Conservation (phyloP, 2,888 invertebrate species). For the Phalangium opilio region DNA sequence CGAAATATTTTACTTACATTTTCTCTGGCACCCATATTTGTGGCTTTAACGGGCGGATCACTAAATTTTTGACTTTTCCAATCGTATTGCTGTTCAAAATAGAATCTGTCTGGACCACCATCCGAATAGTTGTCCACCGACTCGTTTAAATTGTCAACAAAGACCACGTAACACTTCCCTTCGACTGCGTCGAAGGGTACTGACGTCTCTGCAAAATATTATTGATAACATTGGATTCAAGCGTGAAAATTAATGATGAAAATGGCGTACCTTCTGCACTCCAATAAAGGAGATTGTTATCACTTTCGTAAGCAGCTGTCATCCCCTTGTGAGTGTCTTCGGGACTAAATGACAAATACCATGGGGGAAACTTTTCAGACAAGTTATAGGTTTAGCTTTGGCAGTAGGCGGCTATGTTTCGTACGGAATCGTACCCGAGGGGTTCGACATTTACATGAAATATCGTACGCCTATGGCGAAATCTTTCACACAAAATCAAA, state of each 20-base stretch:
- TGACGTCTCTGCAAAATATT: conserved; percentile 33
- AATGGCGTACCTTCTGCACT: conserved; percentile 47
- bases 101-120: conserved; percentile 51
- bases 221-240: too few relatives aligned
- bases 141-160: conserved; percentile 43
- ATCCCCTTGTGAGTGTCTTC: conserved; percentile 9
- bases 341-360: conserved; percentile 7
- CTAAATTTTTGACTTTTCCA: not conserved
- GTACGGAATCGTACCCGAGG: too few relatives aligned
- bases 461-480: too few relatives aligned
- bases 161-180: conserved; percentile 53
- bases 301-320: conserved; percentile 30
- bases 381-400: too few relatives aligned
- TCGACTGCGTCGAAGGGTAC: conserved; percentile 44
- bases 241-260: too few relatives aligned
- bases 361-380: too few relatives aligned
- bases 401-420: too few relatives aligned
- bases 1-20: too few relatives aligned
- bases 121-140: conserved; percentile 43
- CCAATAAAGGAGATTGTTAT: conserved; percentile 61
- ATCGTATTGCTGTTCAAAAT: conserved; percentile 40
- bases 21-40: too few relatives aligned
- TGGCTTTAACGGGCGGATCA: too few relatives aligned
- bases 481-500: too few relatives aligned
- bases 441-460: too few relatives aligned